A percentile compares a stretch with the other conserved stretches of the same genome.
Conservation (phyloP, 2,797 vertebrate species). For the Enteromius anoplus region DNA sequence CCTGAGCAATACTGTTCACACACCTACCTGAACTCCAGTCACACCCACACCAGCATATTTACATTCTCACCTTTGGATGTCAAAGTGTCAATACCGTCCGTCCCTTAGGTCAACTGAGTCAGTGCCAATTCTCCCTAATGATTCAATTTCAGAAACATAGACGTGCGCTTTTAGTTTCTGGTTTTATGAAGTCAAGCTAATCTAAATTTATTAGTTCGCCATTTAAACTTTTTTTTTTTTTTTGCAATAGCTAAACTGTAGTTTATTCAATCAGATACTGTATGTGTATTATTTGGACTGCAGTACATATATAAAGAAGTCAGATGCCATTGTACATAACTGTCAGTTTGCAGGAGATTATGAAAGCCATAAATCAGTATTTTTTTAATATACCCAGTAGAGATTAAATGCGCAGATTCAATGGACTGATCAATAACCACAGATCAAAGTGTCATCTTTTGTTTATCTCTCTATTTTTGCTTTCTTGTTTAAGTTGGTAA, state of each 20-base stretch:
- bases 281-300: background rate
- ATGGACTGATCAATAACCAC: background rate
- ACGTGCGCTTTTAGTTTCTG: background rate
- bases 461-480: background rate
- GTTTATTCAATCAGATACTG: background rate
- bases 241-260: background rate
- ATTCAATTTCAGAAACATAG: background rate
- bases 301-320: background rate
- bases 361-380: background rate
- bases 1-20: constrained; percentile 39
- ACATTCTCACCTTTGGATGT: constrained; percentile 39
- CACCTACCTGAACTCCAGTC: constrained; percentile 27
- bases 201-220: background rate
- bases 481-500: background rate
- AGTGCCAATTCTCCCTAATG: background rate
- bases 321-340: background rate
- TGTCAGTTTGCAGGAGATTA: background rate
- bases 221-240: background rate
- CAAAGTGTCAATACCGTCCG: background rate
- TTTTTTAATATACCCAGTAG: background rate
- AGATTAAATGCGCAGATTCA: background rate
- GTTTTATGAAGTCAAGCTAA: background rate
- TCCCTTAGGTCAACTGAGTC: background rate
- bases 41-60: constrained; percentile 48
- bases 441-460: background rate